These are phyloP conservation scores for Antheraea assamensis DNA, from an alignment of 2,888 invertebrate genomes.

Conservation along the genomic window DNA sequence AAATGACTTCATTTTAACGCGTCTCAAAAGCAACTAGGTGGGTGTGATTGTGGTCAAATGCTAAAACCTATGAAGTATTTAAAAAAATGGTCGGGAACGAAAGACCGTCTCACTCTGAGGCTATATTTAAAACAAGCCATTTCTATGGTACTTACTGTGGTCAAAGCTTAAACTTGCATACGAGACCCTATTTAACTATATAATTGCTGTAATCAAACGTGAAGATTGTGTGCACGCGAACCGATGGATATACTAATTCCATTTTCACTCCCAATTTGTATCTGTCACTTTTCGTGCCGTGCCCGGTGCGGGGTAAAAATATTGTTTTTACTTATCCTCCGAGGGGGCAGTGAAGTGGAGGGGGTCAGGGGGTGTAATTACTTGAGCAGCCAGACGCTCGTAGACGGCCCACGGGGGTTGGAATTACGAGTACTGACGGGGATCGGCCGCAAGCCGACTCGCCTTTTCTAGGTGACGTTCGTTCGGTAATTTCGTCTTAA, in stretches of 20 bases:
- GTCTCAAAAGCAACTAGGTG: too few relatives aligned
- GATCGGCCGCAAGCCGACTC: constrained; percentile 52
- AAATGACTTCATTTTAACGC: too few relatives aligned
- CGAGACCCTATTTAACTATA: not conserved
- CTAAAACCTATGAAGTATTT: too few relatives aligned
- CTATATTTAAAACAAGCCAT: not conserved
- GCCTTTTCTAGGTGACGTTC: constrained; percentile 63
- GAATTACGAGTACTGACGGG: constrained; percentile 51
- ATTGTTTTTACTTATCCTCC: constrained; percentile 80
- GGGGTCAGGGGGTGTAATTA: constrained; percentile 68
- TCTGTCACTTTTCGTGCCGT: constrained; percentile 76
- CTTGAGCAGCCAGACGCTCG: constrained; percentile 71
- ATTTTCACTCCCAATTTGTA: constrained; percentile 77
- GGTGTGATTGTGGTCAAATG: too few relatives aligned
- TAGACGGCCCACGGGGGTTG: constrained; percentile 63
- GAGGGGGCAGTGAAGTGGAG: constrained; percentile 42
- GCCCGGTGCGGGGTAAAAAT: constrained; percentile 75
- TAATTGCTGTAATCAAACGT: constrained; percentile 36
- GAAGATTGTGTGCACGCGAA: constrained; percentile 47
- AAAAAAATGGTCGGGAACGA: not conserved
- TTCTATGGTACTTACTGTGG: not conserved
- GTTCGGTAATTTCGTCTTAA: constrained; percentile 53
- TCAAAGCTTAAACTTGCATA: not conserved
- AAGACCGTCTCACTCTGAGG: too few relatives aligned
- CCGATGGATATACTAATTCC: constrained; percentile 68